Evolutionary conservation across 2,113 vertebrate genomes (phyloP), one percentile per base, ranked within the genome.

Genomic region (Coregonus clupeaformis): DNA sequence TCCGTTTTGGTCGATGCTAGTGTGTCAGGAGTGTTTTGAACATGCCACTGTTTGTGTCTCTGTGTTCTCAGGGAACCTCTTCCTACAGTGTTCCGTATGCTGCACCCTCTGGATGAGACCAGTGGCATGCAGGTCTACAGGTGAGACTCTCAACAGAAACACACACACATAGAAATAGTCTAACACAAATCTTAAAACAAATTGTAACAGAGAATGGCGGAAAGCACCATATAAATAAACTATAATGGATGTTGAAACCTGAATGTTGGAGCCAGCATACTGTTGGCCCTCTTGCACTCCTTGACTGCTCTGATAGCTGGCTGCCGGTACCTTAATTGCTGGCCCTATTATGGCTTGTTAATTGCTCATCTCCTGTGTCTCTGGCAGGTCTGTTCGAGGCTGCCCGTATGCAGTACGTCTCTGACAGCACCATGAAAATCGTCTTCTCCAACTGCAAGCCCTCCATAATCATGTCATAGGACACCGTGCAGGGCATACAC

Each of bases 81-180:
- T 75, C 97, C 98, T 0, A 98, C 95, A 0, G 89, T 99, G 84
- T 99, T 98, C 91, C 98, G 97, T 89, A 98, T 99, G 97, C 87
- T 98, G 47, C 97, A 99, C 80, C 97, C 97, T 0, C 89, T 99
- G 71, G 97, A 98, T 88, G 97, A 99, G 89, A 97, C 97, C 98
- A 55, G 88, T 98, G 6, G 90, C 99, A 60, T 98, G 91, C 90
- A 97, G 94, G 87, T 93, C 96, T 70, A 87, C 94, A 94, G 95
- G 97, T 99, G 91, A 55, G 90, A 60, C 5, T 11, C 22, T 49
- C 59, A 78, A 18, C 6, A 29, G 65, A 18, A 25, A 24, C 13
- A 47, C 45, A 47, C 45, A 47, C 13, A 49, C 47, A 49, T 6
- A 24, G 6, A 62, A 6, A 62, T 9, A 42, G 36, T 16, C 59